Base-by-base conservation (phyloP, 2,797 vertebrate genomes). In the Notamacropus eugenii region DNA sequence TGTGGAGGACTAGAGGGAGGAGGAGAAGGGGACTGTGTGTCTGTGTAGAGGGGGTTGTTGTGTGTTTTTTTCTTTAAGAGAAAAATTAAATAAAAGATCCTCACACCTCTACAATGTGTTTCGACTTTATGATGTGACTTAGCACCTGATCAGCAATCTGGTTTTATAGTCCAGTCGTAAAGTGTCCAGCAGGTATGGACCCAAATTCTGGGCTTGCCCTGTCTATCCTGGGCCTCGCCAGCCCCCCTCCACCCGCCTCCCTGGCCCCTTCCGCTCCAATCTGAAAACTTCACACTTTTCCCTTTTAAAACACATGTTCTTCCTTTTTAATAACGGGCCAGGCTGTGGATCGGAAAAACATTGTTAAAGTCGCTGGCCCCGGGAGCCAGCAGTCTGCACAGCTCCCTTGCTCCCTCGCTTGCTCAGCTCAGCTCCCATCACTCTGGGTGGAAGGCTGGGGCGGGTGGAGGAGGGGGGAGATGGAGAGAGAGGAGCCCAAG, bases 241-340 rank as follows among this genome's bases (percentile, higher is more conserved):
- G 97, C 97, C 92, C 55, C 57, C 93, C 27, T 55, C 57, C 50
- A 93, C 97, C 96, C 95, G 96, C 96, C 97, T 91, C 97, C 93
- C 96, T 31, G 91, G 97, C 97, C 97, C 96, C 95, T 98, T 97
- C 97, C 97, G 92, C 95, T 93, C 93, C 96, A 90, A 82, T 96
- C 97, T 59, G 98, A 98, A 98, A 98, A 98, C 97, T 98, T 99
- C 98, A 99, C 98, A 98, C 98, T 98, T 98, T 99, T 98, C 98
- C 96, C 98, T 98, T 99, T 99, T 98, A 99, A 98, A 99, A 98
- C 98, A 98, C 98, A 98, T 98, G 98, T 98, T 97, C 93, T 95
- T 97, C 96, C 93, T 96, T 98, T 98, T 98, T 98, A 97, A 98
- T 97, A 98, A 97, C 16, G 10, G 96, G 95, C 24, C 94, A 90